phyloP scores from a whole-genome alignment of 2,888 invertebrate genomes.

The Kryphioiulus occultus region DNA sequence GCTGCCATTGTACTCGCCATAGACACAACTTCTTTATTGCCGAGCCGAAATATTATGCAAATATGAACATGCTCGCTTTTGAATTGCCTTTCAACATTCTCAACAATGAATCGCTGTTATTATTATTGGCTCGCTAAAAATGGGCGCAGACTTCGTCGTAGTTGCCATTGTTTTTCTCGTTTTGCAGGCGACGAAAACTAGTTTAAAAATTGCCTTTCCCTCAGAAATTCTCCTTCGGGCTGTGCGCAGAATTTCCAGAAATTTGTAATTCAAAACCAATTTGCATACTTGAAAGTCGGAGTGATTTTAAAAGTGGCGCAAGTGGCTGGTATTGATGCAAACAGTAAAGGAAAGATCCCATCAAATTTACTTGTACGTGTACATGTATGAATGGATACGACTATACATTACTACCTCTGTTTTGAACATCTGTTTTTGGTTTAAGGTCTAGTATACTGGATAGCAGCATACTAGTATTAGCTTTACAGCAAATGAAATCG shows the following conservation, averaged over 20 bases:
- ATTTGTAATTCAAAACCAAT: slow-evolving; percentile 22
- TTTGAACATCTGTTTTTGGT: no score
- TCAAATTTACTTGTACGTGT: no score
- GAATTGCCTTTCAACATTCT: not conserved
- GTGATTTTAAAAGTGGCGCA: not conserved
- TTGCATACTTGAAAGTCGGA: not conserved
- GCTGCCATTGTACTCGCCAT: not conserved
- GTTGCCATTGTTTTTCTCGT: not conserved
- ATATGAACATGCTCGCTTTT: slow-evolving; percentile 27
- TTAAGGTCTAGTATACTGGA: no score
- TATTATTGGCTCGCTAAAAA: not conserved
- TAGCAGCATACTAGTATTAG: no score
- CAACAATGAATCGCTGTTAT: slow-evolving; percentile 10
- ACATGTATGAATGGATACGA: no score
- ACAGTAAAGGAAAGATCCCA: no score
- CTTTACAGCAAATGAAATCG: no score
- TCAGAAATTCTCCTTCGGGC: not conserved
- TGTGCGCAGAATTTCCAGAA: not conserved
- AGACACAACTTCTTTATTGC: not conserved
- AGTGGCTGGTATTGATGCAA: no score
- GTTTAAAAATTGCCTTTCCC: slow-evolving; percentile 10
- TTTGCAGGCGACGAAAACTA: not conserved
- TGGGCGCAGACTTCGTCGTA: not conserved
- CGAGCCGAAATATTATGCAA: not conserved
- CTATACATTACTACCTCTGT: no score